phyloP scores from a whole-genome alignment of 2,888 invertebrate genomes.

The Drosophila fulvimacula region DNA sequence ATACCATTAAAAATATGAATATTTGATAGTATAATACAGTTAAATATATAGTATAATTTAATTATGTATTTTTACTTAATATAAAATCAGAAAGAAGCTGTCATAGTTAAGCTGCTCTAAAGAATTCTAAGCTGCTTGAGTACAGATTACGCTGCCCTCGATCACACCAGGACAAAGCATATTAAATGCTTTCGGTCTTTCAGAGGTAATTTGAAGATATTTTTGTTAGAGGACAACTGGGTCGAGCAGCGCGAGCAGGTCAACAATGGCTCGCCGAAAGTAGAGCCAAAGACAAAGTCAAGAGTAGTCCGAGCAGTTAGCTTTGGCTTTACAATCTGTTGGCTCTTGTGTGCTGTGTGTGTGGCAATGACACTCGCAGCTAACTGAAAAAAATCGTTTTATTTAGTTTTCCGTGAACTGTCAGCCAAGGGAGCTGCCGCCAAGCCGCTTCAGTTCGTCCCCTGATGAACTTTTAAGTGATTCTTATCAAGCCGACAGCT shows the following conservation, averaged over 20 bases:
- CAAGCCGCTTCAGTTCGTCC: slow-evolving; percentile 46
- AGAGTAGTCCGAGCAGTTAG: slow-evolving; percentile 28
- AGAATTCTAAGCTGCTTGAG: background rate
- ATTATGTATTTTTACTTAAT: background rate
- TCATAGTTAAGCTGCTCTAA: background rate
- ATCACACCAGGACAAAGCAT: background rate
- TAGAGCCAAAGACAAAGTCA: slow-evolving; percentile 24
- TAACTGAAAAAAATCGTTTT: slow-evolving; percentile 29
- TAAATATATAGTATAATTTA: too few species aligned
- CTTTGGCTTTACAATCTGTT: slow-evolving; percentile 19
- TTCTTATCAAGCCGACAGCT: slow-evolving; percentile 43
- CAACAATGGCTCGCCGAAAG: background rate
- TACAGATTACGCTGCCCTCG: too few species aligned
- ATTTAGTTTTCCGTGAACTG: slow-evolving; percentile 32
- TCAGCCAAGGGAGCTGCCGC: slow-evolving; percentile 35
- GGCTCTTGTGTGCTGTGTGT: slow-evolving; percentile 3
- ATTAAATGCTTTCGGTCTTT: background rate
- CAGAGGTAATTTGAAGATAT: background rate
- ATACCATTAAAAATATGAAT: too few species aligned
- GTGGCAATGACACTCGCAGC: slow-evolving; percentile 37
- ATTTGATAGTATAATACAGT: too few species aligned
- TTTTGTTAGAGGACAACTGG: background rate
- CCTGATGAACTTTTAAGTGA: slow-evolving; percentile 71
- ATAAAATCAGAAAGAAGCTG: background rate
- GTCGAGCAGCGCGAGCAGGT: slow-evolving; percentile 1